Evolutionary conservation across 2,113 vertebrate species (phyloP).

Genomic region (Emydura subglobosa): DNA sequence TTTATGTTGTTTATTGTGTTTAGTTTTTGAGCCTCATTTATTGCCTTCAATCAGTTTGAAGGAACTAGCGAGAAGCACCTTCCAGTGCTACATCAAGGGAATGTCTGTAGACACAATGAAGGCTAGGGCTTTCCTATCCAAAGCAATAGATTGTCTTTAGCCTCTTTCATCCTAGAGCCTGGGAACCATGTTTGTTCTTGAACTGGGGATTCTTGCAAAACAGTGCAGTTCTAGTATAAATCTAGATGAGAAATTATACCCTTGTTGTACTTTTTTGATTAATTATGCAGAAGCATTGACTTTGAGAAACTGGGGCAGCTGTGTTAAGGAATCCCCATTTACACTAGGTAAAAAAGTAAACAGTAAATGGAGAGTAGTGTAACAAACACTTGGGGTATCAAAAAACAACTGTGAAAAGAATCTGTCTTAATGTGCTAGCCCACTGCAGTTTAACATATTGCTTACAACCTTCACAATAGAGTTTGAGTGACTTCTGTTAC

Average conservation of each 20-base stretch:
- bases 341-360: constrained; percentile 82
- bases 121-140: neutral
- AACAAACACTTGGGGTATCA: constrained; percentile 87
- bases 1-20: neutral
- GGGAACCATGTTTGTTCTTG: constrained; percentile 14
- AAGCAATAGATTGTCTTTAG: neutral
- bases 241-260: constrained; percentile 49
- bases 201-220: constrained; percentile 35
- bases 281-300: constrained; percentile 55
- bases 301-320: constrained; percentile 77
- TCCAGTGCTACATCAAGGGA: neutral
- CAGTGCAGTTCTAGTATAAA: constrained; percentile 15
- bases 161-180: neutral
- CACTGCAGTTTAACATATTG: constrained; percentile 90
- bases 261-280: constrained; percentile 47
- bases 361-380: constrained; percentile 86
- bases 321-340: constrained; percentile 83
- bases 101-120: neutral
- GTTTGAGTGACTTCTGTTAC: constrained; percentile 87
- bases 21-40: neutral
- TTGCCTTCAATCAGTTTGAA: neutral
- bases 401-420: constrained; percentile 85
- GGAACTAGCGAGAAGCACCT: neutral
- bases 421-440: constrained; percentile 86
- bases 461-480: constrained; percentile 88